Percentiles rank a stretch among this genome's conserved stretches.
Conservation (phyloP, 2,113 vertebrate species). For the Mustela lutreola region DNA sequence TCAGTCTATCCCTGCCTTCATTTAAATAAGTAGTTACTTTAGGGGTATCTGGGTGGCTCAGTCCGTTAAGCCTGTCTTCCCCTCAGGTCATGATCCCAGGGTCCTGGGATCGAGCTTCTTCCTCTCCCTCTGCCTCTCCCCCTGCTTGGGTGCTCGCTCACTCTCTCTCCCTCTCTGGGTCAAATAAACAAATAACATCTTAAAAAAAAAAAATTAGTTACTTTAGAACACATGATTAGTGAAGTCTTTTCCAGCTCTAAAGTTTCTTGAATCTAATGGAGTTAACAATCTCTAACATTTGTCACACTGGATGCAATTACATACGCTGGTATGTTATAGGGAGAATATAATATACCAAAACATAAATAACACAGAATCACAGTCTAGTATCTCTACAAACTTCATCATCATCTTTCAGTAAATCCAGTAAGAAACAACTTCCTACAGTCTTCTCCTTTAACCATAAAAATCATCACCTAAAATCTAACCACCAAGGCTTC, state of each 20-base stretch:
- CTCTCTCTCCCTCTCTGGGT: no score
- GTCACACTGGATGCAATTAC: background rate
- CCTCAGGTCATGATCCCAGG: background rate
- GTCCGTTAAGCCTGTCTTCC: background rate
- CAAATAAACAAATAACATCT: background rate
- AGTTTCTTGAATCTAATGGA: slow-evolving; percentile 47
- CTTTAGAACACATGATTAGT: slow-evolving; percentile 40
- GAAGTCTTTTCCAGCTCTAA: slow-evolving; percentile 28
- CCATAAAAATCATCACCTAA: background rate
- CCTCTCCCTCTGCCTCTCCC: no score
- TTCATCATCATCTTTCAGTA: background rate
- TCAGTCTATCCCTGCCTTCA: background rate
- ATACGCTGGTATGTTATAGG: background rate
- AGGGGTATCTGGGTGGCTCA: background rate
- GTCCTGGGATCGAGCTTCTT: no score
- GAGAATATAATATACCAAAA: background rate
- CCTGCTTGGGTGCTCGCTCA: no score
- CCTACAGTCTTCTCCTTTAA: background rate
- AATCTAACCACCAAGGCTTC: background rate
- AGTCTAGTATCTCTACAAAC: background rate
- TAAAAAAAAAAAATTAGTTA: background rate
- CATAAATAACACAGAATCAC: background rate
- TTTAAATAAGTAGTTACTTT: background rate
- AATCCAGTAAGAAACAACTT: slow-evolving; percentile 38
- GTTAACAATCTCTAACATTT: background rate